Percentiles rank a stretch among this genome's conserved stretches.
Evolutionary conservation across 2,888 invertebrate species (phyloP).

Genomic region (Luperina testacea): DNA sequence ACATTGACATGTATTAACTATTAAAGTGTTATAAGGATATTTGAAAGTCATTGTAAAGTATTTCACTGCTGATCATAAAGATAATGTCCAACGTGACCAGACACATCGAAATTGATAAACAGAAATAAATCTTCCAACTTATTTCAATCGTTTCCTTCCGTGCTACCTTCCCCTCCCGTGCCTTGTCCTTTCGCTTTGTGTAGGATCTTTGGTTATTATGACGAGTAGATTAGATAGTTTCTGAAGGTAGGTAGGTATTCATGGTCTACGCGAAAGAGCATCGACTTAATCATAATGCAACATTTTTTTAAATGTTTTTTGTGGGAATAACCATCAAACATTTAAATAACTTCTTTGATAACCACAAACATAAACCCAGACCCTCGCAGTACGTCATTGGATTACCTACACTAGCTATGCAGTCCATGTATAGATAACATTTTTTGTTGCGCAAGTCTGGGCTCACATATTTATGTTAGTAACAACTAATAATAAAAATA

Average conservation of each 20-base stretch:
- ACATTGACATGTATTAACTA: conserved; percentile 25
- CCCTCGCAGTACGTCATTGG: not conserved
- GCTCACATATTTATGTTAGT: not conserved
- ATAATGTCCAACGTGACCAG: conserved; percentile 41
- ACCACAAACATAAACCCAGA: no score
- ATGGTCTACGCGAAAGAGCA: no score
- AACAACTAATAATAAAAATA: not conserved
- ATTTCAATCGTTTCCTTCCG: conserved; percentile 19
- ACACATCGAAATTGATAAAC: conserved; percentile 37
- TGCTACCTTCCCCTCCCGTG: not conserved
- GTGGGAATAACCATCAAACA: not conserved
- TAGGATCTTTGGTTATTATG: not conserved
- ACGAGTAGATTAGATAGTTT: not conserved
- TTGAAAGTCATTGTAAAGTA: conserved; percentile 5
- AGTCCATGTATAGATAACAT: not conserved
- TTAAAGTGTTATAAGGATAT: conserved; percentile 17
- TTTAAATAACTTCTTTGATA: not conserved
- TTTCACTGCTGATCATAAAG: conserved; percentile 27
- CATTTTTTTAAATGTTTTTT: not conserved
- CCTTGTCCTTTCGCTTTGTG: not conserved
- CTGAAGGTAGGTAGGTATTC: not conserved
- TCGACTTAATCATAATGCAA: not conserved
- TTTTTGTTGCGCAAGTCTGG: not conserved
- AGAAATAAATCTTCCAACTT: conserved; percentile 40
- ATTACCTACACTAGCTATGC: conserved; percentile 6